Conservation (phyloP, 2,113 vertebrate species). For the Notarius quadriscutis region DNA sequence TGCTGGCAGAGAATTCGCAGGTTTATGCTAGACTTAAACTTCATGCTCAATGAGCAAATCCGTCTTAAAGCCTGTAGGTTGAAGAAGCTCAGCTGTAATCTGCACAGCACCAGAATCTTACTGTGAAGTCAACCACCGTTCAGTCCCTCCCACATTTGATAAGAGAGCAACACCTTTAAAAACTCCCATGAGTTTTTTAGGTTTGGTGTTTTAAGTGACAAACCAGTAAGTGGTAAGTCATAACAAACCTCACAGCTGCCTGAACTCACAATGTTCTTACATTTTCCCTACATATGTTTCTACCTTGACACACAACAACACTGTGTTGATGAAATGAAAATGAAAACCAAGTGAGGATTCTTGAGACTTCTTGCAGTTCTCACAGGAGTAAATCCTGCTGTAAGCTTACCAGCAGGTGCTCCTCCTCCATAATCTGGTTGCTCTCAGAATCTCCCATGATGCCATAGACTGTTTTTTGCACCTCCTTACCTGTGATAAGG, state of each 20-base stretch:
- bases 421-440: constrained; percentile 62
- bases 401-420: constrained; percentile 46
- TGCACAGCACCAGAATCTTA: constrained; percentile 39
- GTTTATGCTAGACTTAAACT: constrained; percentile 43
- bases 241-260: constrained; percentile 1
- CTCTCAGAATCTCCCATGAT: constrained; percentile 63
- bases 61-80: constrained; percentile 31
- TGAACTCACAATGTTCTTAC: constrained; percentile 1
- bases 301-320: constrained; percentile 3
- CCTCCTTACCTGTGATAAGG: constrained; percentile 53
- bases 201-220: constrained; percentile 3
- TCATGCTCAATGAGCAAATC: constrained; percentile 50
- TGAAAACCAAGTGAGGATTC: constrained; percentile 13
- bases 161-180: constrained; percentile 25
- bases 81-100: constrained; percentile 35
- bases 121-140: constrained; percentile 37
- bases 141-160: constrained; percentile 36
- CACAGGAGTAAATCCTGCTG: constrained; percentile 44
- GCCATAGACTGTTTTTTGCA: constrained; percentile 46
- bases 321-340: neutral
- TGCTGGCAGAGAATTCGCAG: constrained; percentile 28
- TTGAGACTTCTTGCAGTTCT: constrained; percentile 37
- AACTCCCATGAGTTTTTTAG: constrained; percentile 19
- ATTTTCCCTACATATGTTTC: neutral
- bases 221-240: neutral